phyloP scores from a whole-genome alignment of 2,113 vertebrate genomes.

The Plecotus auritus region DNA sequence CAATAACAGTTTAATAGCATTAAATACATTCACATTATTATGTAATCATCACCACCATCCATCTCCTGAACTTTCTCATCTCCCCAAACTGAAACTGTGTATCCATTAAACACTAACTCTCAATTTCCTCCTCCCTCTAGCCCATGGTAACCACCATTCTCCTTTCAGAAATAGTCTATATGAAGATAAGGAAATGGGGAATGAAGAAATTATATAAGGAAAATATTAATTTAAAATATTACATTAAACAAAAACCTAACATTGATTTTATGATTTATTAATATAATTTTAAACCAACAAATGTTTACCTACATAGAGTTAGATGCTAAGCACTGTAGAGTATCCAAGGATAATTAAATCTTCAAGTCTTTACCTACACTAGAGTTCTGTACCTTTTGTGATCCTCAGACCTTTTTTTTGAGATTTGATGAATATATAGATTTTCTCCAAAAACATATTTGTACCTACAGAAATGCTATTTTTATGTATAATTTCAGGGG shows the following conservation, averaged over 20 bases:
- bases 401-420: background rate
- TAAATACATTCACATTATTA: background rate
- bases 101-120: background rate
- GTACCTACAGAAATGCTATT: background rate
- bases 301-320: background rate
- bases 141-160: background rate
- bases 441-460: background rate
- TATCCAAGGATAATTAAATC: background rate
- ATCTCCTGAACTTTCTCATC: background rate
- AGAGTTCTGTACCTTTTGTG: background rate
- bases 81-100: background rate
- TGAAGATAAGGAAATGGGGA: background rate
- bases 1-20: background rate
- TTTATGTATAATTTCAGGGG: background rate
- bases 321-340: background rate
- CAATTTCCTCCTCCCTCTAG: background rate
- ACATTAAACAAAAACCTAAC: background rate
- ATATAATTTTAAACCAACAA: background rate
- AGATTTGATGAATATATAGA: background rate
- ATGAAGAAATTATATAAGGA: background rate
- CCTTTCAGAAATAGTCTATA: background rate
- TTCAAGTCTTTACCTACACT: background rate
- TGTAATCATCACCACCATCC: background rate
- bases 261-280: background rate
- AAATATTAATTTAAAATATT: constrained; percentile 9